Evolutionary conservation across 2,888 invertebrate genomes (phyloP), one percentile per base, ranked within the genome.

Genomic region (Pristionchus exspectatus): DNA sequence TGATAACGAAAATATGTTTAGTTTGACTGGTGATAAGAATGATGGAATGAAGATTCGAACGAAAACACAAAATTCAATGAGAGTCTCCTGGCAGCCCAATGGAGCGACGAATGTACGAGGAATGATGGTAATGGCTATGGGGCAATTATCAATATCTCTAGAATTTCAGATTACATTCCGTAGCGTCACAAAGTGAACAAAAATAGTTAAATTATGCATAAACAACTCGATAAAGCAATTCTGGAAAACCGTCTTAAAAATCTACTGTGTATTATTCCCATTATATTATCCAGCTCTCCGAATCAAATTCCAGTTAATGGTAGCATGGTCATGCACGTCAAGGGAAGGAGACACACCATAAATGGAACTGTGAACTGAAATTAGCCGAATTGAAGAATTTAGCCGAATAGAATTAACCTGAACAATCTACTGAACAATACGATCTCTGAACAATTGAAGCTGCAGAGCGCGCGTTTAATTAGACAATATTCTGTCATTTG

Each of bases 311-410:
- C 50, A 44, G 81, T 81, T 18, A 81, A 14, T 24, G 81, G 81
- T 2, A 44, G 50, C 38, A 38, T 50, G 0, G 30, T 30, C n/a
- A 81, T 81, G n/a, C 12, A 81, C 7, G 44, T n/a, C n/a, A 81
- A n/a, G 14, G 81, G 81, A 44, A 81, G 24, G 2, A 81, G 50
- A 9, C 81, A 81, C 10, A 81, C 5, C 10, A 44, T n/a, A 24
- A 50, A 38, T 21, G 81, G 81, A 24, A 81, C 50, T 24, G 81
- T 24, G n/a, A 81, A 81, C 81, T 81, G 81, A 50, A 81, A 21
- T 21, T 5, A 56, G 5, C 21, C 1, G 21, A 56, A 5, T 56
- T 56, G 21, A 21, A 56, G 18, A 56, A 18, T 56, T 56, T 7
- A 7, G 21, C 38, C 5, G 38, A 81, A 81, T 24, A 44, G 10